Evolutionary conservation across 1,140 invertebrate species (phyloP), one percentile per base, ranked within the genome.

Genomic region (Aphidius gifuensis): DNA sequence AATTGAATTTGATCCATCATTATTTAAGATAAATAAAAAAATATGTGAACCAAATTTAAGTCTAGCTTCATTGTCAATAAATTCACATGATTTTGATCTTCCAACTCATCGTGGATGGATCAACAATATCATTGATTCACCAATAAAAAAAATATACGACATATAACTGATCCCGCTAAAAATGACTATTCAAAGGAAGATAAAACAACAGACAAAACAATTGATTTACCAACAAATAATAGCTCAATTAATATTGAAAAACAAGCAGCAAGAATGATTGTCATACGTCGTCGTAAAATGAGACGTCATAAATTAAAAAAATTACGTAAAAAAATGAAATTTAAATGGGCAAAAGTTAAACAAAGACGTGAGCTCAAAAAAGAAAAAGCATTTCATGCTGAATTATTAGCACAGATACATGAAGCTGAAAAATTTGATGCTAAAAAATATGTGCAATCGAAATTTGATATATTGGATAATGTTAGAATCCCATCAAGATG

Each of bases 221-320:
- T 79, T 5, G 71, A 78, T 47, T 59, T 79, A 11, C 80, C 80
- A 40, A 40, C 68, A 2, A 53, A 32, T 32, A 32, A 32, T 32
- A 32, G 4, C 4, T 2, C 21, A 39, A 65, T 65, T 58, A 62
- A 58, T 38, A 60, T 65, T 8, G 84, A 86, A 66, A 92, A 89
- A 71, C 84, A 88, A 71, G 91, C 92, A 1, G 84, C 83, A 1
- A 79, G 88, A 55, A 72, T 94, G 45, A 89, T 94, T 69, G 86
- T 89, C 0, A 93, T 94, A 50, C 84, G 92, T 47, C 82, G 85
- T 50, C 85, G 84, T 45, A 96, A 95, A 80, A 94, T 96, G 88
- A 92, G 89, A 71, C 91, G 88, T 70, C 92, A 94, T 70, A 92
- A 94, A 74, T 80, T 90, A 48, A 88, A 74, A 70, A 95, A 94